Conservation (phyloP, 2,797 vertebrate species). For the Melanogrammus aeglefinus region DNA sequence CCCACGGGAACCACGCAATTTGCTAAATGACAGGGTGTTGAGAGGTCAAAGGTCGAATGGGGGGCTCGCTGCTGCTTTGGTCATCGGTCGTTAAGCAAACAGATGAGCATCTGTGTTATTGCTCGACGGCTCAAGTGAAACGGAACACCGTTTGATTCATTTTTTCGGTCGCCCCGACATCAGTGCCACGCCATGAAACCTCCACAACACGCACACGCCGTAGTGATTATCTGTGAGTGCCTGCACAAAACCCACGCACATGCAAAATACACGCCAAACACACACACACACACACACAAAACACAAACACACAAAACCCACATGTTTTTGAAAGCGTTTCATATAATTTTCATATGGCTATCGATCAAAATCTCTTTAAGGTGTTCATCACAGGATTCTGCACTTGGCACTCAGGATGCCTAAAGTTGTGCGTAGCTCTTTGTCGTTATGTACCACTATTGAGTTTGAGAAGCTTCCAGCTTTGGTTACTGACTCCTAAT, state of each 20-base stretch:
- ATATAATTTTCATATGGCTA: constrained; percentile 42
- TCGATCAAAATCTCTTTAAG: constrained; percentile 48
- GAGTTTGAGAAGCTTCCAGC: not conserved
- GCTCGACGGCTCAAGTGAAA: constrained; percentile 27
- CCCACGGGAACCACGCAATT: constrained; percentile 57
- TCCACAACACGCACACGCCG: not conserved
- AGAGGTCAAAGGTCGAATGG: constrained; percentile 55
- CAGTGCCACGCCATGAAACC: not conserved
- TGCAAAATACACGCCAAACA: not conserved
- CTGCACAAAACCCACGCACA: not conserved
- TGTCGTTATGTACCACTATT: constrained; percentile 53
- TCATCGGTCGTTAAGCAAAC: constrained; percentile 55
- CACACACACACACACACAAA: constrained; percentile 1
- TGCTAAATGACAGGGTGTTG: constrained; percentile 62
- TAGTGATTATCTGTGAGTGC: not conserved
- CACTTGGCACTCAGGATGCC: constrained; percentile 42
- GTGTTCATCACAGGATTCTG: constrained; percentile 49
- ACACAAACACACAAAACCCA: not conserved
- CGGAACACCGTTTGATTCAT: constrained; percentile 22
- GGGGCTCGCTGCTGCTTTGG: constrained; percentile 47
- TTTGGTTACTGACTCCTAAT: not conserved
- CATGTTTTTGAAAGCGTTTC: constrained; percentile 24
- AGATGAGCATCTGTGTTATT: constrained; percentile 43
- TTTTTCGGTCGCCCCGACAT: not conserved
- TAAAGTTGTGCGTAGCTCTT: constrained; percentile 49